Evolutionary conservation across 2,888 invertebrate genomes (phyloP), one percentile per base, ranked within the genome.

Genomic region (Polia nebulosa): DNA sequence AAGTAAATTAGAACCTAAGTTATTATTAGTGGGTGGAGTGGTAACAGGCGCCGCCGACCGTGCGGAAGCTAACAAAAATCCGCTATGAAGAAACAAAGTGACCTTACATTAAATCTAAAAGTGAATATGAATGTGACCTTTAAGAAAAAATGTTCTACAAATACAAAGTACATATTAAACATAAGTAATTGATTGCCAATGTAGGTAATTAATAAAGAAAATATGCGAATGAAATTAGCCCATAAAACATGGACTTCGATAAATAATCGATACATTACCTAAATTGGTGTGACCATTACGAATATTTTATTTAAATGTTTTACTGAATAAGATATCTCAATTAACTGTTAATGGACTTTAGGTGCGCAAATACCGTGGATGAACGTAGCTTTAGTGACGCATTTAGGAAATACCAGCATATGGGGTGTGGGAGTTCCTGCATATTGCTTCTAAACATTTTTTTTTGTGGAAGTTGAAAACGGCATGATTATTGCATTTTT

Each of bases 51-150:
- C 74, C 20, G 44, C 49, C 72, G 13, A 67, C 62, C 69, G 69
- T 80, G 71, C 88, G 88, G 88, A 88, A 89, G 85, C 83, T 68
- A 79, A 78, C 79, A 66, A 78, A 80, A 87, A 83, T 86, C 84
- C 85, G 83, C 78, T 83, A 74, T 83, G 82, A 86, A 86, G 84
- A 85, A 87, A 87, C 76, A 69, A 20, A 68, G 63, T 78, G 85
- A 73, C 85, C 88, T 88, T 88, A 81, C 45, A 74, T 74, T 78
- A 72, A 82, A 74, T 84, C 78, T 76, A 80, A 81, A 83, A 73
- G 80, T 78, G 72, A 82, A 85, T 78, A 81, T 74, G 74, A 77
- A 78, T 78, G 75, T 78, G 80, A 81, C 82, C 85, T 81, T 74
- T 74, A 80, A 76, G 32, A 75, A 80, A 67, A 72, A 80, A 61